Base-by-base conservation (phyloP, 2,888 invertebrate species). In the Lasioglossum figueresi region DNA sequence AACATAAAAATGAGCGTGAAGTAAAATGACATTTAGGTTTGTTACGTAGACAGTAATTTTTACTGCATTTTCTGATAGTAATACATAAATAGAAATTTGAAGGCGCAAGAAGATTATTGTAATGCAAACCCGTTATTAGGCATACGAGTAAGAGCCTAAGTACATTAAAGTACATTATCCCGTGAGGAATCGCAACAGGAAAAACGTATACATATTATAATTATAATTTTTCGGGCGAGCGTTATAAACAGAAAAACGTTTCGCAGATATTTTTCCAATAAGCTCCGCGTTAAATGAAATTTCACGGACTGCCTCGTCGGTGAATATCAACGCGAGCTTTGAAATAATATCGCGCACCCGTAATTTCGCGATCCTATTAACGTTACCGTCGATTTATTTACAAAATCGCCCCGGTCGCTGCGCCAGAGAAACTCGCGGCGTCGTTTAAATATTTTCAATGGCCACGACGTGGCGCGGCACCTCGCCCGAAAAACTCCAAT, bases 371-470 rank as follows among this genome's bases (percentile, higher is more conserved):
- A 70, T 83, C 68, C 45, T 45, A 68, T 74, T 74, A 76, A 59
- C 77, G 83, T 59, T 43, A 48, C 45, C 40, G 40, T 59, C 77
- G n/a, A 83, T 84, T 83, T 83, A 83, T 83, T 77, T 83, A 59
- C 59, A 68, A 70, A 77, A 77, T 74, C 37, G 56, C n/a, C 14
- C 12, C n/a, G n/a, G n/a, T 8, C n/a, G n/a, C 4, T 4, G 56
- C 23, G 23, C 6, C 19, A 27, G n/a, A 27, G 19, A 48, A 73
- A 48, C 4, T 8, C 23, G 19, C 72, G 48, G 31, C 19, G 34
- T 1, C 72, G 72, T 23, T 73, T 48, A 23, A 70, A 70, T n/a
- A 16, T 70, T 70, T 74, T 74, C 56, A 16, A 74, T 68, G 56
- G n/a, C 14, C n/a, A 16, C 16, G 16, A 16, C 45, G 12, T 2